A percentile compares a stretch with the other conserved stretches of the same genome.
Evolutionary conservation across 2,888 invertebrate species (phyloP).

Genomic region (Mythimna albipuncta): DNA sequence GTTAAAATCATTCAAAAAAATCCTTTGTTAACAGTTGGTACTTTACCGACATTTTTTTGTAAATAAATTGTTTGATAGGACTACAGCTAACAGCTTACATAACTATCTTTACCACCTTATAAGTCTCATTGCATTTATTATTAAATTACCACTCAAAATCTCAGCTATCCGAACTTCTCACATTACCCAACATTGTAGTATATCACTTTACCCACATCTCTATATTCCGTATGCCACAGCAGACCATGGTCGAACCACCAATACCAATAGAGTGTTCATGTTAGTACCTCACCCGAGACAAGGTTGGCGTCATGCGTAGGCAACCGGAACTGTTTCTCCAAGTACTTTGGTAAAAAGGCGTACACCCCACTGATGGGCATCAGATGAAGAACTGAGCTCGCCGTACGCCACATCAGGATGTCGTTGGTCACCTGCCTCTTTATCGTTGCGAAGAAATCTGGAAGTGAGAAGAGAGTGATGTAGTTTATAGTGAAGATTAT

Average conservation of each 20-base stretch:
- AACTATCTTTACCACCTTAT: neutral
- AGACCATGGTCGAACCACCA: constrained; percentile 30
- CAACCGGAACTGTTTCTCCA: constrained; percentile 97
- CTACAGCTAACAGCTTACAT: neutral
- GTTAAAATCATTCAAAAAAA: neutral
- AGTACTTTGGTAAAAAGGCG: constrained; percentile 97
- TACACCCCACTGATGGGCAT: constrained; percentile 98
- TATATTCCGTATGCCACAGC: neutral
- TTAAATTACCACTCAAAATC: neutral
- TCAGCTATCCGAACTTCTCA: neutral
- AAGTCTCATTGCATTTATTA: neutral
- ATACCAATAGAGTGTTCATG: constrained; percentile 61
- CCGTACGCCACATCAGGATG: constrained; percentile 97
- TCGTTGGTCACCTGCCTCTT: constrained; percentile 96
- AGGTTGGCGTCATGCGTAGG: constrained; percentile 97
- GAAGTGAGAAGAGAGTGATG: constrained; percentile 41
- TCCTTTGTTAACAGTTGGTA: neutral
- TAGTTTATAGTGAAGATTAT: neutral
- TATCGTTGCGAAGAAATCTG: constrained; percentile 88
- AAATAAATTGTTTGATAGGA: neutral
- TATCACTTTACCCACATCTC: neutral
- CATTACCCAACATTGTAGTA: neutral
- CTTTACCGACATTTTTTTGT: neutral
- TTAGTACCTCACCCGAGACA: constrained; percentile 94
- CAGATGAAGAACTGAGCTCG: constrained; percentile 97